Evolutionary conservation across 2,888 invertebrate species (phyloP), one percentile per base, ranked within the genome.

Genomic region (Andrena trimmerana): DNA sequence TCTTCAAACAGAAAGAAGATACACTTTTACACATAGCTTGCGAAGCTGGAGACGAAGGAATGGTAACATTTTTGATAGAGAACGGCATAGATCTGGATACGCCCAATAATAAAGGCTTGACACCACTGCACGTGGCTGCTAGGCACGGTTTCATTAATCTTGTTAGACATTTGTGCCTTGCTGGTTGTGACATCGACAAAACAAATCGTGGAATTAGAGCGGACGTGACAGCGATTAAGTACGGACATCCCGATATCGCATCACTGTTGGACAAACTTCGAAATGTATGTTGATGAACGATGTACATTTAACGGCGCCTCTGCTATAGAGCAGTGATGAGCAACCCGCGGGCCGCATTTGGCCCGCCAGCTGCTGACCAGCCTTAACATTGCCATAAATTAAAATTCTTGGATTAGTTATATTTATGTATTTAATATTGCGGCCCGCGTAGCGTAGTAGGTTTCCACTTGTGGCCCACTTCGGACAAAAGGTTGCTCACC

Each of bases 161-260:
- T 85, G 96, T 90, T 88, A 95, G 96, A 88, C 96, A 96, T 91
- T 94, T 97, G 66, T 96, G 97, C 89, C 95, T 97, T 84, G 96
- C 97, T 78, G 97, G 97, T 59, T 97, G 97, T 89, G 95, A 96
- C 88, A 95, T 96, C 63, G 96, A 96, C 88, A 95, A 95, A 80
- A 95, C 95, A 68, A 96, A 96, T 92, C 95, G 95, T 89, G 97
- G 97, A 70, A 96, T 97, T 71, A 95, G 96, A 63, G 96, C 97
- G 4, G 97, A 97, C 91, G 96, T 97, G 57, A 96, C 97, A 87
- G 97, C 97, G n/a, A 94, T 97, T 71, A 97, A 97, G 90, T 96
- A 97, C 90, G 97, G 97, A 27, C 96, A 96, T 92, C 95, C 96
- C 79, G 95, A 96, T 81, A 96, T 97, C 74, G 96, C 96, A 24